Evolutionary conservation across 2,113 vertebrate species (phyloP).

Genomic region (Dromiciops gliroides): DNA sequence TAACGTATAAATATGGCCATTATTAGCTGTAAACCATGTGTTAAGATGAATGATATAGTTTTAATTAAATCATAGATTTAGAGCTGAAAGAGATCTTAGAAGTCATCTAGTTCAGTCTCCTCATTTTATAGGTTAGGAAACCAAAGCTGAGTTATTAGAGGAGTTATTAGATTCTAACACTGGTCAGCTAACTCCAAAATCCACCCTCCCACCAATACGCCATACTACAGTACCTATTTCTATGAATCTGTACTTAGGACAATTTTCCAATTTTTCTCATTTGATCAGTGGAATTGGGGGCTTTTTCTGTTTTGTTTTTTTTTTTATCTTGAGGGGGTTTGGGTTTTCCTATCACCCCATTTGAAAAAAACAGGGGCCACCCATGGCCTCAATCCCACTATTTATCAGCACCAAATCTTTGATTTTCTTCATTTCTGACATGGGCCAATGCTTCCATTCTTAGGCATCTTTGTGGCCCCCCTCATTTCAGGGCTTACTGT

Average conservation of each 20-base stretch:
- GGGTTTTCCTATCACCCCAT: background rate
- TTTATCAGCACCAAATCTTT: background rate
- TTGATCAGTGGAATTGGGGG: background rate
- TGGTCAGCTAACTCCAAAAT: background rate
- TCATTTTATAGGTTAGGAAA: background rate
- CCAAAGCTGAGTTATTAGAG: background rate
- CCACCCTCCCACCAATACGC: background rate
- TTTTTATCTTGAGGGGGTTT: background rate
- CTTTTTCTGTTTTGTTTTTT: background rate
- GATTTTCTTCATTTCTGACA: background rate
- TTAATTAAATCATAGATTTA: background rate
- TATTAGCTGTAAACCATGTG: background rate
- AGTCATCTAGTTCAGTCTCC: background rate
- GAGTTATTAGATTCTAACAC: background rate
- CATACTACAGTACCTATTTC: background rate
- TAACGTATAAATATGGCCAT: slow-evolving; percentile 32
- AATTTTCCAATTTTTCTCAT: background rate
- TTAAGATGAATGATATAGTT: background rate
- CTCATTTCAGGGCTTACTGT: too few relatives aligned
- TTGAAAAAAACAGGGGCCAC: background rate
- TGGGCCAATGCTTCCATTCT: too few relatives aligned
- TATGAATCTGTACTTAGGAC: background rate
- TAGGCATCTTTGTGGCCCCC: background rate
- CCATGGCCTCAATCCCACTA: background rate
- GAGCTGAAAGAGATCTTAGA: background rate